phyloP scores from a whole-genome alignment of 1,140 invertebrate genomes.

The Orussus abietinus region DNA sequence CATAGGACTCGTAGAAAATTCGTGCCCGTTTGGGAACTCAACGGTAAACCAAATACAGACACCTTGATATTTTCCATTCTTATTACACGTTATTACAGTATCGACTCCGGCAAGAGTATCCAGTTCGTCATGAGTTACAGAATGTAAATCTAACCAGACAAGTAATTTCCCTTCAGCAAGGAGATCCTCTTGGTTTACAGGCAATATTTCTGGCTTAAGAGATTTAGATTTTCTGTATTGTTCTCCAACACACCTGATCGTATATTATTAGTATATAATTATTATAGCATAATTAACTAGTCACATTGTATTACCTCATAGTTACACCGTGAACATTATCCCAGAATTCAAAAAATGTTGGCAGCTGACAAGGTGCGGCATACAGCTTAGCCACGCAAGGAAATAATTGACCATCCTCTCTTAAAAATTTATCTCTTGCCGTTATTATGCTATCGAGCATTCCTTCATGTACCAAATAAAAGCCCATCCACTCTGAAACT shows the following conservation, averaged over 20 bases:
- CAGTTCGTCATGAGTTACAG: slow-evolving; percentile 63
- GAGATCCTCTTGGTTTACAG: slow-evolving; percentile 42
- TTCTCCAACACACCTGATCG: slow-evolving; percentile 36
- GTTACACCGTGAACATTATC: slow-evolving; percentile 91
- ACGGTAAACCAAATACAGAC: slow-evolving; percentile 87
- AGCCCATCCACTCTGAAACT: slow-evolving; percentile 99
- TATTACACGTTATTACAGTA: slow-evolving; percentile 47
- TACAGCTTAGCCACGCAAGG: slow-evolving; percentile 40
- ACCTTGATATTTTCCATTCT: slow-evolving; percentile 67
- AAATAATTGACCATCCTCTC: slow-evolving; percentile 63
- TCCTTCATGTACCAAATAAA: slow-evolving; percentile 96
- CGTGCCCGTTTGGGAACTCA: slow-evolving; percentile 62
- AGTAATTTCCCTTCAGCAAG: slow-evolving; percentile 62
- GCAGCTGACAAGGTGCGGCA: slow-evolving; percentile 64
- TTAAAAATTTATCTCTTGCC: slow-evolving; percentile 87
- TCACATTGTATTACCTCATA: slow-evolving; percentile 88
- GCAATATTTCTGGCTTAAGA: slow-evolving; percentile 40
- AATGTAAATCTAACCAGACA: slow-evolving; percentile 70
- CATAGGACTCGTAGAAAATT: slow-evolving; percentile 73
- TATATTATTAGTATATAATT: no score
- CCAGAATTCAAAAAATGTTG: slow-evolving; percentile 77
- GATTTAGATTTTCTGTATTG: slow-evolving; percentile 32
- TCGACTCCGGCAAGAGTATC: slow-evolving; percentile 72
- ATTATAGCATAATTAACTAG: no score
- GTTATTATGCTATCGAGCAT: slow-evolving; percentile 93